Evolutionary conservation across 2,888 invertebrate genomes (phyloP).

Genomic region (Caenorhabditis zanzibari): DNA sequence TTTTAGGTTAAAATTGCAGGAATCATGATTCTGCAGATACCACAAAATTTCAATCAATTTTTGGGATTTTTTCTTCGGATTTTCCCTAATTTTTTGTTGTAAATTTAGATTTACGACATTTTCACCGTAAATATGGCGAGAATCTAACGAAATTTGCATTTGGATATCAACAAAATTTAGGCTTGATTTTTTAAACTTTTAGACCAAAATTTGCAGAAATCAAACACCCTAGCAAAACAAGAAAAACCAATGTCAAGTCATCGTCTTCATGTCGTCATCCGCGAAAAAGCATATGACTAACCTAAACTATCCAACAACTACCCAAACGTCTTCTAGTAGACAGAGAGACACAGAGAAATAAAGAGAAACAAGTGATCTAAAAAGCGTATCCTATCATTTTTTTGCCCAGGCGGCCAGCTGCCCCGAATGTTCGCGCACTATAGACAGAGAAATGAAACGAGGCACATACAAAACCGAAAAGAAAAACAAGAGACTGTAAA

Average conservation of each 20-base stretch:
- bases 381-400: conserved; percentile 33
- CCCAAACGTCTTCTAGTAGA: conserved; percentile 3
- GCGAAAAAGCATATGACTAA: conserved; percentile 27
- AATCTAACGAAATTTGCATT: too few species aligned
- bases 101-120: too few species aligned
- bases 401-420: neutral
- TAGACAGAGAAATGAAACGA: too few species aligned
- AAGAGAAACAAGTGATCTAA: conserved; percentile 16
- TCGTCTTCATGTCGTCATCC: neutral
- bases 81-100: too few species aligned
- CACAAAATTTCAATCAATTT: too few species aligned
- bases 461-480: conserved; percentile 19
- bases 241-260: neutral
- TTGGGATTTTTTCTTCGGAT: too few species aligned
- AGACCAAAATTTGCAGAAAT: too few species aligned
- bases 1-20: too few species aligned
- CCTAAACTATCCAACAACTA: conserved; percentile 9
- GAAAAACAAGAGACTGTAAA: conserved; percentile 15
- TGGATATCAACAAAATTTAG: too few species aligned
- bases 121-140: too few species aligned
- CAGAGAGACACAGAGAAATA: conserved; percentile 11
- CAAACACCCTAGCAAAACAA: neutral
- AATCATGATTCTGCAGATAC: too few species aligned
- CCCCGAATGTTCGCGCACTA: conserved; percentile 1
- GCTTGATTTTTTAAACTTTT: too few species aligned